Evolutionary conservation across 2,888 invertebrate genomes (phyloP), one percentile per base, ranked within the genome.

Genomic region (Dicyrtomina minuta): DNA sequence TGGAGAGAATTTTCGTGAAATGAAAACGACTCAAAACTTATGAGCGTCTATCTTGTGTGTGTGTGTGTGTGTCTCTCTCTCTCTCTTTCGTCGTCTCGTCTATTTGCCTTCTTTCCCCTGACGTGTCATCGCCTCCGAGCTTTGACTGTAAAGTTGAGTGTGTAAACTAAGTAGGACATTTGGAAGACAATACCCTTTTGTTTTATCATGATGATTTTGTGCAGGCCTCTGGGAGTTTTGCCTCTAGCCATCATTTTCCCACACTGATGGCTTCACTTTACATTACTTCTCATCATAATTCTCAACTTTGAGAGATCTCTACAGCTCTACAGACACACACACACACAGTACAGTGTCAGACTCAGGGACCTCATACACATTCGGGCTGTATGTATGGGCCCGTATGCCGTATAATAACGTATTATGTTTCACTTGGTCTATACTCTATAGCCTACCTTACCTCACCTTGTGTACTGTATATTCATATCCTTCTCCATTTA

Each of bases 111-210:
- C 39, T 24, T 39, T 20, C 41, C 39, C 59, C 26, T 44, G 44
- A 44, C 46, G 61, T 61, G 61, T 46, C 46, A 61, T 46, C 61
- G 61, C 61, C 61, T 61, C 44, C 15, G n/a, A 41, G 41, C 27
- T 59, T 59, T 59, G 15, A 39, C 17, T 22, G 15, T 59, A 39
- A 41, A 61, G 61, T 46, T 46, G 44, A 61, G 27, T 33, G 61
- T 61, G 61, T 43, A 61, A 61, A 61, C 61, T 24, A 61, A 61
- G 61, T 61, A 61, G 61, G 61, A 61, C 61, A 61, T 61, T 61
- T 44, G 61, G 61, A 61, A 61, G 61, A 61, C 61, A 61, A 61
- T 61, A 61, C 61, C 61, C 61, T 61, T 59, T 61, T 61, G 61
- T 61, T 61, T 61, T 46, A 61, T 61, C 56, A 56, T 33, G 56